Evolutionary conservation across 2,888 invertebrate species (phyloP).

Genomic region (Poecilus cupreus): DNA sequence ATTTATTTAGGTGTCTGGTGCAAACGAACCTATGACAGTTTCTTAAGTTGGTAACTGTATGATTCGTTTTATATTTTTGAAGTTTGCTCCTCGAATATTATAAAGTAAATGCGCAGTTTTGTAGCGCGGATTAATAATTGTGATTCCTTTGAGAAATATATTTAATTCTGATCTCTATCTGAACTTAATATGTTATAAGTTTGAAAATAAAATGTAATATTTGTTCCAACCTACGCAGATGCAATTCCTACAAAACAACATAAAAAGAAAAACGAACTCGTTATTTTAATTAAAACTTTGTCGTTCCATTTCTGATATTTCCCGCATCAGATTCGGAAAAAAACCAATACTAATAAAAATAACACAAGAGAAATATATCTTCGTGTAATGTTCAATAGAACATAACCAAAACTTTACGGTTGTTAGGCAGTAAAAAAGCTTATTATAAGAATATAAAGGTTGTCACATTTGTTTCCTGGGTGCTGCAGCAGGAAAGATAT

Average conservation of each 20-base stretch:
- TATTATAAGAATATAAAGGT: not conserved
- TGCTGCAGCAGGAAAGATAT: not conserved
- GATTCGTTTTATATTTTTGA: too few species aligned
- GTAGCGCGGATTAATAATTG: too few species aligned
- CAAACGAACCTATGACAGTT: too few species aligned
- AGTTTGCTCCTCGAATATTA: too few species aligned
- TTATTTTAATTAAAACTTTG: conserved; percentile 10
- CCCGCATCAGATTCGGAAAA: not conserved
- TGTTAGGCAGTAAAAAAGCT: not conserved
- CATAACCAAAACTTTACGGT: not conserved
- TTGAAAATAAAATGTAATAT: not conserved
- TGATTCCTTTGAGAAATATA: too few species aligned
- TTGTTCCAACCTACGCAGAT: not conserved
- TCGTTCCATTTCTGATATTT: conserved; percentile 1
- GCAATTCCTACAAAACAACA: not conserved
- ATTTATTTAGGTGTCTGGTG: too few species aligned
- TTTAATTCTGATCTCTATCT: too few species aligned
- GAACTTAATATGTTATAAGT: too few species aligned
- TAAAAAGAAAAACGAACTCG: not conserved
- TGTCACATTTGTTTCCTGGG: not conserved
- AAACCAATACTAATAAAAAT: not conserved
- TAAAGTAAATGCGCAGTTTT: too few species aligned
- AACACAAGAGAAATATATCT: not conserved
- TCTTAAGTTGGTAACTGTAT: too few species aligned
- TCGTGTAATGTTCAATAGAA: too few species aligned